Base-by-base conservation (phyloP, 2,888 invertebrate genomes). In the Lepidochrysops patricia region DNA sequence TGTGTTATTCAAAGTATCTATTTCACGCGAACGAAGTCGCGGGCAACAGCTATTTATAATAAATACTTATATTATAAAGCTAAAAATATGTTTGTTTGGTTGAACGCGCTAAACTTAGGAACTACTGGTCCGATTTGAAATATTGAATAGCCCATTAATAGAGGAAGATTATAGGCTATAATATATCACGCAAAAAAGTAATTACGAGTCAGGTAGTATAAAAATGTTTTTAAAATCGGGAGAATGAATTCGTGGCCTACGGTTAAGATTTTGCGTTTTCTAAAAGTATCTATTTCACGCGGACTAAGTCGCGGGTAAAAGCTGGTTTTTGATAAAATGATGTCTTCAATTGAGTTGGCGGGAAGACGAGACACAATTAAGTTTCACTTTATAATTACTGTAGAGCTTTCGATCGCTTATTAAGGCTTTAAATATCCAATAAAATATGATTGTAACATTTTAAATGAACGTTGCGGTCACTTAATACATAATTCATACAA, bases 401-500 rank as follows among this genome's bases (percentile, higher is more conserved):
- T 26, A 43, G 32, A 54, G 19, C 54, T 54, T 54, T 54, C 54
- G 52, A 52, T 29, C 19, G 32, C 19, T 29, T 54, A 54, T 54
- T 54, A 54, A 54, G 29, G 19, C 7, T 29, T 32, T 54, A 54
- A 54, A 32, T 52, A 27, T 26, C 52, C 54, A 19, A 54, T 54
- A 54, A 54, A 43, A 54, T 50, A 26, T 19, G 54, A 29, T 12
- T 19, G 54, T 60, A 61, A 34, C 48, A 29, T 60, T 61, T 62
- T 59, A 58, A 61, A 60, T 60, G 62, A 63, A 57, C 61, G 60
- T 66, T 57, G 65, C 63, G 63, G 64, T 63, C 67, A 63, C 63
- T 65, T 64, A 63, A 71, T 70, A 69, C 69, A 71, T 70, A 71
- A 72, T 69, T 70, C 67, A 70, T 70, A 68, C 61, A 59, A 61